Base-by-base conservation (phyloP, 2,888 invertebrate genomes). In the Nomada fabriciana region DNA sequence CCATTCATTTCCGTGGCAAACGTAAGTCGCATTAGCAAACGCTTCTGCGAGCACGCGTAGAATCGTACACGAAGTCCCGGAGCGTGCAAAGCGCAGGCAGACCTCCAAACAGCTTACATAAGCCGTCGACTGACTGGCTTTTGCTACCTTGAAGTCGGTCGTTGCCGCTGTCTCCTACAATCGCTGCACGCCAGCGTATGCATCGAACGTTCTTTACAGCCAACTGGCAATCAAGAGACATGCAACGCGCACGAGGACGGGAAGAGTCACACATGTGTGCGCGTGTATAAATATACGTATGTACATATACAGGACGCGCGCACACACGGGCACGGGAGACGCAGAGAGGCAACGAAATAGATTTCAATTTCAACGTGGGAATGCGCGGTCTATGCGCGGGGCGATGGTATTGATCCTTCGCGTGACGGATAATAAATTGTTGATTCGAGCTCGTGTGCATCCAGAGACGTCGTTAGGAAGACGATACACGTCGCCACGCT, bases 61-160 rank as follows among this genome's bases (percentile, higher is more conserved):
- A 18, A 57, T 53, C n/a, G 50, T 43, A 25, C 57, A 20, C 53
- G 42, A 65, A 61, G 36, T 68, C 52, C 47, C 2, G 36, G 47
- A 76, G 71, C 68, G 53, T 55, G 13, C 43, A 57, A 36, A 23
- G 15, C 55, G 60, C 70, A 5, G 60, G 55, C 80, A 77, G 82
- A 81, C 85, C 87, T 88, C 86, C 81, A 84, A 82, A 80, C 82
- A 80, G 83, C 91, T 91, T 91, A 91, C 88, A 90, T 91, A 91
- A 91, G 90, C 84, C 73, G 80, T 68, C 84, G 85, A 83, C 86
- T 86, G 86, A 82, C 85, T 88, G 86, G 85, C 79, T 89, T 79
- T 25, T 83, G 91, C 90, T 89, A 90, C 92, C 93, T 93, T 93
- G 91, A 90, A 90, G 89, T 83, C 91, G 92, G 93, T 92, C 93